Percentiles rank a stretch among this genome's conserved stretches.
phyloP scores from a whole-genome alignment of 2,797 vertebrate species.

The Delichon dasypus region DNA sequence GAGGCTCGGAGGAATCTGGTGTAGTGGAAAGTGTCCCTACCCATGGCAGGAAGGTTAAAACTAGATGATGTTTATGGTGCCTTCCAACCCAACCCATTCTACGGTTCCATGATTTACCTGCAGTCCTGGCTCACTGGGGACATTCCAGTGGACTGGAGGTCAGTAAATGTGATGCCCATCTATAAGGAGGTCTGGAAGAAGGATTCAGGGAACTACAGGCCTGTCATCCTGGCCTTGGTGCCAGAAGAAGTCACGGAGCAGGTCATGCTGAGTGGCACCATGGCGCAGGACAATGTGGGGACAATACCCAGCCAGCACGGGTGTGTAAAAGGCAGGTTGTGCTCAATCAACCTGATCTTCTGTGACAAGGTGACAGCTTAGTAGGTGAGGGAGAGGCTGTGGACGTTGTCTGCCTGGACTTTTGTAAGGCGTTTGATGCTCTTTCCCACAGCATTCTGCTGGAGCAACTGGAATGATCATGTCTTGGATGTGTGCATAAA shows the following conservation, averaged over 20 bases:
- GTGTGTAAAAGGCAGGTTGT: not conserved
- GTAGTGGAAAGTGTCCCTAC: not conserved
- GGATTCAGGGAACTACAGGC: not conserved
- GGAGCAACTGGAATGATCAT: not conserved
- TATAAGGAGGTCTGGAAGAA: not conserved
- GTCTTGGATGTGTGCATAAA: not conserved
- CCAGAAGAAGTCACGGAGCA: not conserved
- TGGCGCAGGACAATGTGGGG: fast-evolving
- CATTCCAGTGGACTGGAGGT: not conserved
- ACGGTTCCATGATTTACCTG: not conserved
- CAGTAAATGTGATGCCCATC: not conserved
- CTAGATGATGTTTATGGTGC: not conserved
- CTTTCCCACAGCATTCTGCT: not conserved
- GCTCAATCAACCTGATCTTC: not conserved
- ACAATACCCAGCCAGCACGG: not conserved
- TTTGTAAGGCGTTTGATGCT: not conserved
- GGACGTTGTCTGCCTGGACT: not conserved
- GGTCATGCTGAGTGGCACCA: not conserved
- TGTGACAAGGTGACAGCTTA: not conserved
- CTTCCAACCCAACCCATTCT: not conserved
- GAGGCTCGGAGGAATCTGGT: not conserved
- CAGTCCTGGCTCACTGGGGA: not conserved
- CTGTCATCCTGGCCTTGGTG: not conserved
- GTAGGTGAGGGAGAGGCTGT: not conserved
- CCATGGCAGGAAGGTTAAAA: not conserved